phyloP scores from a whole-genome alignment of 2,797 vertebrate genomes.

The Arrhamphus sclerolepis region DNA sequence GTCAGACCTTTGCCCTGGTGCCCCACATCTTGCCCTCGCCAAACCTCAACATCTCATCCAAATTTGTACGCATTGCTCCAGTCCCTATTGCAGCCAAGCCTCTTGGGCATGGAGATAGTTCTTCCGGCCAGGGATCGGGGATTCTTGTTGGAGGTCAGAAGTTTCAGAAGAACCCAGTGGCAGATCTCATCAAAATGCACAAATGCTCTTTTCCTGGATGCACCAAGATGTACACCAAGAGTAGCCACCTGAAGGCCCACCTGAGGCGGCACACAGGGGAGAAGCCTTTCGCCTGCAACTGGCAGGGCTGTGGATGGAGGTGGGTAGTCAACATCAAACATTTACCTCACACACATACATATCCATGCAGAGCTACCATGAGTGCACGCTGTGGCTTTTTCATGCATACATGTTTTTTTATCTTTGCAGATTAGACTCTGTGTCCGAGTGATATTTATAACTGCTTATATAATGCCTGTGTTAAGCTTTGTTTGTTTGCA shows the following conservation, averaged over 20 bases:
- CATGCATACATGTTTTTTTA: too few relatives aligned
- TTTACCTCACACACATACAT: too few relatives aligned
- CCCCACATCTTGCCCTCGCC: slow-evolving; percentile 89
- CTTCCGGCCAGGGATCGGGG: slow-evolving; percentile 71
- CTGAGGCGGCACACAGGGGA: slow-evolving; percentile 85
- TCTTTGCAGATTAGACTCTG: too few relatives aligned
- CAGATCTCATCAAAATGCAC: slow-evolving; percentile 98
- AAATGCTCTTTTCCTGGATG: slow-evolving; percentile 95
- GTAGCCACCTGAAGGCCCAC: slow-evolving; percentile 97
- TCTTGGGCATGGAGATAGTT: slow-evolving; percentile 76
- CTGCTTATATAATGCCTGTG: too few relatives aligned
- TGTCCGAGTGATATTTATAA: too few relatives aligned
- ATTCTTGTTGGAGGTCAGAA: slow-evolving; percentile 88
- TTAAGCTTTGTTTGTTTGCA: too few relatives aligned
- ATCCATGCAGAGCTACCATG: too few relatives aligned
- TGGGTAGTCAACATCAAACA: slow-evolving; percentile 62
- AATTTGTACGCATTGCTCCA: slow-evolving; percentile 94
- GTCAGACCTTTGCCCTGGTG: slow-evolving; percentile 93
- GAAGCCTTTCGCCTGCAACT: slow-evolving; percentile 95
- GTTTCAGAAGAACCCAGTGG: slow-evolving; percentile 90
- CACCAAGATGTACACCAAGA: slow-evolving; percentile 98
- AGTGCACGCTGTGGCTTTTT: too few relatives aligned
- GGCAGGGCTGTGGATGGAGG: slow-evolving; percentile 97
- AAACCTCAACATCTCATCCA: slow-evolving; percentile 82
- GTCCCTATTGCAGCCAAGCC: slow-evolving; percentile 95